Percentiles rank a stretch among this genome's conserved stretches.
These are phyloP conservation scores for Nyctibius grandis DNA, from an alignment of 2,797 vertebrate genomes.

Conservation along the genomic window DNA sequence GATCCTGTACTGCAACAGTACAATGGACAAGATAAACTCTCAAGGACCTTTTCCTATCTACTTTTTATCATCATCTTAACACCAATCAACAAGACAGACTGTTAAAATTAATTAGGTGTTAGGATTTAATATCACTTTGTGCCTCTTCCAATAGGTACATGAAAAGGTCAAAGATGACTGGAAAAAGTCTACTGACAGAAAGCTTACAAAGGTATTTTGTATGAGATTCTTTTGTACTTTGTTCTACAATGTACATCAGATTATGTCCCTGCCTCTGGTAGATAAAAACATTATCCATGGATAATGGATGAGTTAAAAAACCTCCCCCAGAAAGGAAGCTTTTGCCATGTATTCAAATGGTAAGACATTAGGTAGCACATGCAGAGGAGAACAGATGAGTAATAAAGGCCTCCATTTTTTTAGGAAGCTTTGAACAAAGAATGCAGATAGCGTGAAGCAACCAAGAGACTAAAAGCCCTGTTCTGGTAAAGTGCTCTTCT, in stretches of 20 bases:
- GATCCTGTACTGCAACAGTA: neutral
- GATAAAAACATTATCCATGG: neutral
- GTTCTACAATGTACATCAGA: neutral
- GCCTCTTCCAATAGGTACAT: neutral
- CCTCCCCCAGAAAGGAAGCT: neutral
- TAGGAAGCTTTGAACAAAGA: neutral
- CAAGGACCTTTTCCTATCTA: neutral
- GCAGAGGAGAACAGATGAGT: neutral
- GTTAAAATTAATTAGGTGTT: neutral
- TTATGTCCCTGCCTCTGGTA: neutral
- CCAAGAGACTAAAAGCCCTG: neutral
- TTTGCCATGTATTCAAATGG: fast-evolving
- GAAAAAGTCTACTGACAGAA: neutral
- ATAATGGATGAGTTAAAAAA: neutral
- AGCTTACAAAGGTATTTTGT: neutral
- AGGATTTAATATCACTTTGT: neutral
- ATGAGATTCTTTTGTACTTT: neutral
- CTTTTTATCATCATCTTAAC: neutral
- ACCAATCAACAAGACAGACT: neutral
- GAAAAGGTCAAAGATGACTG: neutral
- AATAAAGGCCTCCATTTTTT: neutral
- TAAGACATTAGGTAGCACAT: neutral
- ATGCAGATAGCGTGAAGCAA: neutral
- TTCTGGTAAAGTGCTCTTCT: neutral
- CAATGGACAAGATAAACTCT: neutral